These are phyloP conservation scores for Esox lucius DNA, from an alignment of 2,797 vertebrate genomes.

Conservation along the genomic window DNA sequence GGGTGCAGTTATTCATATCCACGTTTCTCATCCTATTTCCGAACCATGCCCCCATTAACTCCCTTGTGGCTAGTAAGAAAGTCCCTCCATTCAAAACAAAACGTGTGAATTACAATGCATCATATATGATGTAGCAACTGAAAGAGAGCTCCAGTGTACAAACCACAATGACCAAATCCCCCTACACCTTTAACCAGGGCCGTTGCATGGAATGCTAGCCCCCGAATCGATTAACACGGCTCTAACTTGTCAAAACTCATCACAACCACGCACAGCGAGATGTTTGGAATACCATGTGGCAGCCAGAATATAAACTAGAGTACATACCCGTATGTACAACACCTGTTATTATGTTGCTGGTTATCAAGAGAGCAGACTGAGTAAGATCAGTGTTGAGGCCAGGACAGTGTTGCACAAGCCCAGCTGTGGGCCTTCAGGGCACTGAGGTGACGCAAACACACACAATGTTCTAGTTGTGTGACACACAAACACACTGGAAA, in stretches of 20 bases:
- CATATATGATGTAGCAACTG: not conserved
- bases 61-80: too few relatives aligned
- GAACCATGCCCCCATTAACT: too few relatives aligned
- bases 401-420: conserved; percentile 43
- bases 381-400: not conserved
- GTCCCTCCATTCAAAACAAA: too few relatives aligned
- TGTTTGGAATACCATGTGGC: not conserved
- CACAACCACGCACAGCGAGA: not conserved
- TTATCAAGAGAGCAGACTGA: not conserved
- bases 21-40: too few relatives aligned
- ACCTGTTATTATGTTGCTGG: conserved; percentile 14
- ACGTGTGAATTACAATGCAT: too few relatives aligned
- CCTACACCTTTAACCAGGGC: not conserved
- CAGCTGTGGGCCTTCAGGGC: not conserved
- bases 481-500: conserved; percentile 7
- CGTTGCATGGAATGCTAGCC: too few relatives aligned
- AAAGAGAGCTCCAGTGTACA: not conserved
- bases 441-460: conserved; percentile 9
- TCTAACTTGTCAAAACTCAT: not conserved
- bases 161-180: not conserved
- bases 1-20: too few relatives aligned
- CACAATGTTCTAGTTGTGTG: conserved; percentile 37
- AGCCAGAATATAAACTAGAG: not conserved
- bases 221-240: too few relatives aligned
- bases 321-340: not conserved